phyloP scores from a whole-genome alignment of 2,797 vertebrate species.

The Hippoglossus hippoglossus region DNA sequence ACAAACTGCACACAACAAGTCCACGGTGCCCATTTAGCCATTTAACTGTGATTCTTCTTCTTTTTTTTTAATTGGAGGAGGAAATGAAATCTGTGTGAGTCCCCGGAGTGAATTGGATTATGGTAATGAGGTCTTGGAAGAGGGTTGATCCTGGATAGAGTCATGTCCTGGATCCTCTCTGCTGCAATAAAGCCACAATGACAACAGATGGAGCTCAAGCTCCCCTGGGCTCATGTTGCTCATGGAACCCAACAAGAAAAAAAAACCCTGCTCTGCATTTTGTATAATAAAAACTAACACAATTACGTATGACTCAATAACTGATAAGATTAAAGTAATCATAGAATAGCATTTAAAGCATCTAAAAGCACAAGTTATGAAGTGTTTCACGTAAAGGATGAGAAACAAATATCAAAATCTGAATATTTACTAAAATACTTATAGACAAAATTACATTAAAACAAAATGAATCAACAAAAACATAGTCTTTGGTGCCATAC shows the following conservation, averaged over 20 bases:
- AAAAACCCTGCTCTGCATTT: conserved; percentile 30
- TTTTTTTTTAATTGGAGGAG: conserved; percentile 17
- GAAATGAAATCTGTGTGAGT: conserved; percentile 63
- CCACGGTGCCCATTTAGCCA: conserved; percentile 61
- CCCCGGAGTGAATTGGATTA: conserved; percentile 80
- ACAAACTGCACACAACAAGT: conserved; percentile 49
- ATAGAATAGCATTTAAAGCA: neutral
- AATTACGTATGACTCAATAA: conserved; percentile 17
- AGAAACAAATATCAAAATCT: neutral
- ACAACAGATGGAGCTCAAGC: conserved; percentile 83
- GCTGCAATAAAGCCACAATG: conserved; percentile 80
- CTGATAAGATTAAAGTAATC: neutral
- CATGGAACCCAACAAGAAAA: conserved; percentile 44
- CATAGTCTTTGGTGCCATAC: too few species aligned
- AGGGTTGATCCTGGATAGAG: conserved; percentile 69
- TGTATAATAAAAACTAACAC: conserved; percentile 8
- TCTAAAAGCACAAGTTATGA: neutral
- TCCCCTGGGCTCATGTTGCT: conserved; percentile 71
- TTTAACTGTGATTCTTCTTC: conserved; percentile 59
- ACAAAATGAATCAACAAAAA: too few species aligned
- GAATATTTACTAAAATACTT: too few species aligned
- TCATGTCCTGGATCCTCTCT: conserved; percentile 80
- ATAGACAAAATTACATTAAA: too few species aligned
- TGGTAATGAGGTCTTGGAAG: conserved; percentile 82
- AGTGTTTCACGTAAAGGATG: neutral